Conservation (phyloP, 2,888 invertebrate species). For the Theretra japonica region DNA sequence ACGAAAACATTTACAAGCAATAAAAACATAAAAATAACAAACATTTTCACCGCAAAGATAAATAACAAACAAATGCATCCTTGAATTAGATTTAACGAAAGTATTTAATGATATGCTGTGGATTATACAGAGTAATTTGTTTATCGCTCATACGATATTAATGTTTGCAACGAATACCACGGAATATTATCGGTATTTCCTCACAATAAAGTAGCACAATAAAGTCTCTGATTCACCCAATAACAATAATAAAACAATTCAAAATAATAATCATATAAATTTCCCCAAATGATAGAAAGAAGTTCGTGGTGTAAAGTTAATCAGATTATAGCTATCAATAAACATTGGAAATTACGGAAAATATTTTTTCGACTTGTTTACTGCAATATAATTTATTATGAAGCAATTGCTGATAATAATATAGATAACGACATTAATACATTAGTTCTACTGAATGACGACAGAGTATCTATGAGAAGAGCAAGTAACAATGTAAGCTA, state of each 20-base stretch:
- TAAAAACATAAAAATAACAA: constrained; percentile 19
- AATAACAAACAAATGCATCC: constrained; percentile 16
- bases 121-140: background rate
- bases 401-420: background rate
- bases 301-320: background rate
- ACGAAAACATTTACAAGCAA: constrained; percentile 16
- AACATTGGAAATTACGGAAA: background rate
- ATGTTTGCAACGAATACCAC: background rate
- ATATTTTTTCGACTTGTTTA: background rate
- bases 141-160: background rate
- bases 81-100: constrained; percentile 20
- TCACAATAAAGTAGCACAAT: background rate
- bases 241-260: constrained; percentile 4
- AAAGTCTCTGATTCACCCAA: background rate
- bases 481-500: too few relatives aligned
- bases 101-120: background rate
- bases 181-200: background rate
- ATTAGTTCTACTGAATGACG: too few relatives aligned
- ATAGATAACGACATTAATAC: background rate
- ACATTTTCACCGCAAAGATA: constrained; percentile 13
- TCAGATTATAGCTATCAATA: background rate
- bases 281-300: constrained; percentile 7
- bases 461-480: too few relatives aligned
- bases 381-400: background rate
- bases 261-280: background rate